phyloP scores from a whole-genome alignment of 37 sponge, comb jelly and placozoan genomes.

The Aplysina aerophoba region DNA sequence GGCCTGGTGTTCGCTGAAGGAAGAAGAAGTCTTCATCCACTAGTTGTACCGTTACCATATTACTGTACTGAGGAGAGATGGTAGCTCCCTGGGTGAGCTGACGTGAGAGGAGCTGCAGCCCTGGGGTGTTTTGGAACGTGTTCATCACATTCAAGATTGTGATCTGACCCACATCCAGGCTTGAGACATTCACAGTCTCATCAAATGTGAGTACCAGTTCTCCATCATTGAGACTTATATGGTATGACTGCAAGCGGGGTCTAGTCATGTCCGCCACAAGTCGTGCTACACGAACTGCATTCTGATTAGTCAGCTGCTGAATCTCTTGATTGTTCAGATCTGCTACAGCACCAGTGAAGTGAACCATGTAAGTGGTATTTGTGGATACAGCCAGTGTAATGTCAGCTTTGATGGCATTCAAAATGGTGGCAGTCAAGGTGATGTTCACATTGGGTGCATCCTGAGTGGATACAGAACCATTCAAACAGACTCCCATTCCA shows the following conservation, averaged over 20 bases:
- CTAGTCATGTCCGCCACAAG: constrained; percentile 51
- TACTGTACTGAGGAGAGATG: constrained; percentile 49
- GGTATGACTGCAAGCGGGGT: constrained; percentile 58
- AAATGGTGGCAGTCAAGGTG: constrained; percentile 47
- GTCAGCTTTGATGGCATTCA: constrained; percentile 73
- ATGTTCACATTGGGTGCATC: constrained; percentile 55
- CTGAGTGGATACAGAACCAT: constrained; percentile 49
- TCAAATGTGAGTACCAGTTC: constrained; percentile 70
- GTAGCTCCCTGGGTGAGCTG: constrained; percentile 1
- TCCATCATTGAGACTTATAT: constrained; percentile 75
- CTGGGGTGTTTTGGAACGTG: constrained; percentile 12
- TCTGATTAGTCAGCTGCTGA: constrained; percentile 12
- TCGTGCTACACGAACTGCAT: constrained; percentile 55
- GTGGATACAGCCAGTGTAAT: constrained; percentile 51
- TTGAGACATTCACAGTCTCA: constrained; percentile 81
- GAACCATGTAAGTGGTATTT: constrained; percentile 60
- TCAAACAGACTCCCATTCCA: constrained; percentile 30
- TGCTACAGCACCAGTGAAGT: constrained; percentile 49
- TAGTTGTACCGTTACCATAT: constrained; percentile 52
- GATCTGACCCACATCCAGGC: constrained; percentile 51
- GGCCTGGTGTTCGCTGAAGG: constrained; percentile 36
- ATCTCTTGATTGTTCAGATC: constrained; percentile 75
- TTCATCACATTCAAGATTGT: constrained; percentile 55
- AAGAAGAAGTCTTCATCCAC: constrained; percentile 49
- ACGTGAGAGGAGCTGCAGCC: neutral